These are phyloP conservation scores for Oligia fasciuncula DNA, from an alignment of 2,888 invertebrate species.

Conservation along the genomic window DNA sequence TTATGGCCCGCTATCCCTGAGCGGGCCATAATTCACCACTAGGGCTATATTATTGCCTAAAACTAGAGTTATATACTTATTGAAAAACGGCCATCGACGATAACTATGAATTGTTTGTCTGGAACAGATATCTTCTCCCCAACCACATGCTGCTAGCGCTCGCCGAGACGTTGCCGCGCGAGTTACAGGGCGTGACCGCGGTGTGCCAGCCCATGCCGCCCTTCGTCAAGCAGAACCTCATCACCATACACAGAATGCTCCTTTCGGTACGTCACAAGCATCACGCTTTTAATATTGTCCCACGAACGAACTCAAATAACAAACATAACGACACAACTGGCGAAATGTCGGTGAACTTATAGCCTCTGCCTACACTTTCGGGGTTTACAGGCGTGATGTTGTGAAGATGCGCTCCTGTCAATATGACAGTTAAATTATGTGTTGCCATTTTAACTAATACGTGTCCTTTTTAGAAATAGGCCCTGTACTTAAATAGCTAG, in stretches of 20 bases:
- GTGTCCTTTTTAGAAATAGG: slow-evolving; percentile 29
- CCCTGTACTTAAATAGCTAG: slow-evolving; percentile 42
- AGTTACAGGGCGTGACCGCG: slow-evolving; percentile 97
- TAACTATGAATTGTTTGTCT: slow-evolving; percentile 1
- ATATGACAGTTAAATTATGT: slow-evolving; percentile 20
- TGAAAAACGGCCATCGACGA: background rate
- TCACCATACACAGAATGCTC: slow-evolving; percentile 79
- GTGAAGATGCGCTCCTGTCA: background rate
- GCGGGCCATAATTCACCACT: background rate
- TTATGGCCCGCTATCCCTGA: no score
- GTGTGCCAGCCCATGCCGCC: slow-evolving; percentile 98
- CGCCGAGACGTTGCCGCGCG: slow-evolving; percentile 96
- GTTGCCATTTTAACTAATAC: slow-evolving; percentile 19
- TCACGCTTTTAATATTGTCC: background rate
- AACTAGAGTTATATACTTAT: background rate
- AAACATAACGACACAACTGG: background rate
- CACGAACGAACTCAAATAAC: background rate
- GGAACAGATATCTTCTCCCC: slow-evolving; percentile 95
- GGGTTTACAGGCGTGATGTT: background rate
- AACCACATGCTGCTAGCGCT: slow-evolving; percentile 98
- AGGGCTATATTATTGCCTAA: no score
- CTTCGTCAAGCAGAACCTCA: slow-evolving; percentile 81
- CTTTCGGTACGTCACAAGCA: slow-evolving; percentile 73
- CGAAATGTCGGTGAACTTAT: background rate
- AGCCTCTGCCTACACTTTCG: background rate